Base-by-base conservation (phyloP, 1,140 invertebrate species). In the Propsilocerus akamusi region DNA sequence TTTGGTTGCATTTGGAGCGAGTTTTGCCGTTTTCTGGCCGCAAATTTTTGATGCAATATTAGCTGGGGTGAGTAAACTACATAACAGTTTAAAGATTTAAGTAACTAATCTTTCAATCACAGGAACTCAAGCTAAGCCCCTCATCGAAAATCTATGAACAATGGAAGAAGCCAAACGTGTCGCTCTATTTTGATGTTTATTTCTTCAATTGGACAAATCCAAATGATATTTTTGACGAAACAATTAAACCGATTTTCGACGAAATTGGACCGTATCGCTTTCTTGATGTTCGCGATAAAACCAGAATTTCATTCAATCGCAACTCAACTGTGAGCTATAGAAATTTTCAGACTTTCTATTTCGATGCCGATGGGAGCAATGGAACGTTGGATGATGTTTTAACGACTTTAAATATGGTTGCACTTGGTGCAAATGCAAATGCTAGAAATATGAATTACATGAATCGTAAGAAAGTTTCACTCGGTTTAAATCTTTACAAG, bases 121-220 rank as follows among this genome's bases (percentile, higher is more conserved):
- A 82, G 79, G 69, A 83, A 75, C 63, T 85, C 55, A 61, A 60
- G 20, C 58, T 85, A 52, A 60, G 68, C 11, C 72, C 72, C 28
- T 61, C 64, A 14, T 80, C 81, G 11, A 67, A 66, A 26, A 75
- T 74, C 48, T 86, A 68, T 59, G 53, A 68, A 4, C 66, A 80
- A 41, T 90, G 86, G 86, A 71, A 77, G 58, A 72, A 75, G 53
- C 83, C 81, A 1, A 76, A 82, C 0, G 67, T 87, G 47, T 80
- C 83, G 0, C 76, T 89, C 60, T 79, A 75, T 58, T 73, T 89
- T 49, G 77, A 82, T 52, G 70, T 88, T 47, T 80, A 81, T 60
- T 68, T 89, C 22, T 90, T 79, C 59, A 88, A 90, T 65, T 88
- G 84, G 82, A 88, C 83, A 0, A 89, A 89, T 64, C 64, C 76